Evolutionary conservation across 2,888 invertebrate genomes (phyloP).

Genomic region (Teleiodes luculella): DNA sequence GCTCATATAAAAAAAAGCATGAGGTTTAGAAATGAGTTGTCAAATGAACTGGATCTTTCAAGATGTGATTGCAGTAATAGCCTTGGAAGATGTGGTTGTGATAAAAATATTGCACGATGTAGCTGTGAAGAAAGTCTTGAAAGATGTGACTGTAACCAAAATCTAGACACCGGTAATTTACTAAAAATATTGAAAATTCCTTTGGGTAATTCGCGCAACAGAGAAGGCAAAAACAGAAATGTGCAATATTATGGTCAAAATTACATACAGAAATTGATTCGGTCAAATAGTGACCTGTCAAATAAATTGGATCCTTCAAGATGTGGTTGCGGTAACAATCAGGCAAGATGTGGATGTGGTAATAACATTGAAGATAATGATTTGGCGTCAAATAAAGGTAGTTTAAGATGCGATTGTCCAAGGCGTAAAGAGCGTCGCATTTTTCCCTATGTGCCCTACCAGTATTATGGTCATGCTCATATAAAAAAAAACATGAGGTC

Average conservation of each 20-base stretch:
- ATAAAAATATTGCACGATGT: background rate
- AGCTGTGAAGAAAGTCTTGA: background rate
- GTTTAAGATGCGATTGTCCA: background rate
- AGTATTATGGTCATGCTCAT: background rate
- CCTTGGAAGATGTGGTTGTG: background rate
- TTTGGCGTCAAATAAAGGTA: background rate
- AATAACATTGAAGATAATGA: background rate
- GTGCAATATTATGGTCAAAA: background rate
- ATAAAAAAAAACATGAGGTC: background rate
- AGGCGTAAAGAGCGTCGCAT: background rate
- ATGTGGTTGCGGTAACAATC: background rate
- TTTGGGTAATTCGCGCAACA: background rate
- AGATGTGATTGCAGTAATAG: background rate
- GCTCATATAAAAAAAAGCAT: no score
- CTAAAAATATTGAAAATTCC: background rate
- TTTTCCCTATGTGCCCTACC: no score
- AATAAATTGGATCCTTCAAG: background rate
- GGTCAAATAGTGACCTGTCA: no score
- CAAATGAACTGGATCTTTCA: background rate
- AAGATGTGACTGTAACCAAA: background rate
- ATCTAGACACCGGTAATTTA: no score
- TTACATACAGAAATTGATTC: no score
- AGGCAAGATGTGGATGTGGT: background rate
- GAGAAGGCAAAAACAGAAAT: background rate
- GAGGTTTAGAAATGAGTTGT: no score